Conservation (phyloP, 2,113 vertebrate species). For the Macroglossus sobrinus region DNA sequence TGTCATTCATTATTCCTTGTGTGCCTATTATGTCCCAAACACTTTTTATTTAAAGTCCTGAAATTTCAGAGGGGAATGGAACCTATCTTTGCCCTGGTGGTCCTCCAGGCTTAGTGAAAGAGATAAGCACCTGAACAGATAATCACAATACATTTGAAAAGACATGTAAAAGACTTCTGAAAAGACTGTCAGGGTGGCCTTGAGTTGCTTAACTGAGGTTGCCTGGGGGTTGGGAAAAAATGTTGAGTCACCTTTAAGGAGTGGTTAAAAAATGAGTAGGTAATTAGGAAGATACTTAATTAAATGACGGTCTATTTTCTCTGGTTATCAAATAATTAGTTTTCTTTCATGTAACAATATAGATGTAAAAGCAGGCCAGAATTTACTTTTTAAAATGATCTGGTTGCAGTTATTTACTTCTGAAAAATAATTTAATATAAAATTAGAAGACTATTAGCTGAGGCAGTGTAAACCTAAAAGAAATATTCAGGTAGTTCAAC, state of each 20-base stretch:
- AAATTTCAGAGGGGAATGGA: background rate
- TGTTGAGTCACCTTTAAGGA: background rate
- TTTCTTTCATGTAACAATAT: background rate
- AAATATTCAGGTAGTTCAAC: background rate
- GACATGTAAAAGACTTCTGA: background rate
- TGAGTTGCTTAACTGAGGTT: background rate
- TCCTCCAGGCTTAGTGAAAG: background rate
- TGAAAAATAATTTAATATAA: background rate
- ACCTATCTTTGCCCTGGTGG: background rate
- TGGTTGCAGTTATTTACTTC: background rate
- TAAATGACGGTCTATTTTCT: background rate
- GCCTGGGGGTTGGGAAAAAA: background rate
- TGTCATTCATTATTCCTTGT: background rate
- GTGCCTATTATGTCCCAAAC: background rate
- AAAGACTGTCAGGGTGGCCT: background rate
- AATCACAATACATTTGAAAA: background rate
- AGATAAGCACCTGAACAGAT: background rate
- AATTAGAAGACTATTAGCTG: background rate
- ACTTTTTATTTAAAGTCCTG: background rate
- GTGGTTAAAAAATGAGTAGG: background rate
- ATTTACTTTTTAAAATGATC: background rate
- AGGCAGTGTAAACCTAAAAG: background rate
- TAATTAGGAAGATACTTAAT: background rate
- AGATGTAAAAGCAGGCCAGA: background rate
- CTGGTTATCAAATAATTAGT: background rate